Conservation (phyloP, 2,797 vertebrate species). For the Diplodus sargus region DNA sequence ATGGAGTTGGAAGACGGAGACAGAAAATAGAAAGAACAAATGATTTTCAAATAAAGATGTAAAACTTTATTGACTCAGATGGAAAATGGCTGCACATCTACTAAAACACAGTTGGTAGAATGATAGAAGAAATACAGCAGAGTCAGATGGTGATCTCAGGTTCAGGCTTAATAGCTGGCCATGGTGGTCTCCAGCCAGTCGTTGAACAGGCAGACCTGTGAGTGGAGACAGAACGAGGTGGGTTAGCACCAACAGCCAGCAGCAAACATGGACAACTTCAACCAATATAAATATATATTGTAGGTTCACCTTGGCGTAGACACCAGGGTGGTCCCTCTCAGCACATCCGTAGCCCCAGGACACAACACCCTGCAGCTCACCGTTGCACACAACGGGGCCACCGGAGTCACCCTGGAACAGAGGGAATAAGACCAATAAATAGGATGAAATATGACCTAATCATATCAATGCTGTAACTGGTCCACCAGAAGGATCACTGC, state of each 20-base stretch:
- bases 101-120: not conserved
- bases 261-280: not conserved
- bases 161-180: slow-evolving; percentile 57
- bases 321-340: not conserved
- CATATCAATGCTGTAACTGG: too few relatives aligned
- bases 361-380: slow-evolving; percentile 84
- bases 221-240: not conserved
- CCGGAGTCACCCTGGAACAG: slow-evolving; percentile 73
- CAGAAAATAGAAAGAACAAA: too few relatives aligned
- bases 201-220: slow-evolving; percentile 74
- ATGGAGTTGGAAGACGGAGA: not conserved
- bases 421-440: too few relatives aligned
- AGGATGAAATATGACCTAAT: too few relatives aligned
- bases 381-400: slow-evolving; percentile 83
- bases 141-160: not conserved
- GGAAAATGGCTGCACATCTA: not conserved
- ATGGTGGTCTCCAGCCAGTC: slow-evolving; percentile 71
- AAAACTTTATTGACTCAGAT: slow-evolving; percentile 54
- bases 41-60: not conserved
- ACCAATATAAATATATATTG: too few relatives aligned
- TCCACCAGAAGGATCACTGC: too few relatives aligned
- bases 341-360: slow-evolving; percentile 57
- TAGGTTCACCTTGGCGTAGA: not conserved
- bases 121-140: slow-evolving; percentile 20
- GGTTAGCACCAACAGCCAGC: not conserved